These are phyloP conservation scores for Hymenochirus boettgeri DNA, from an alignment of 2,113 vertebrate genomes.

Conservation along the genomic window DNA sequence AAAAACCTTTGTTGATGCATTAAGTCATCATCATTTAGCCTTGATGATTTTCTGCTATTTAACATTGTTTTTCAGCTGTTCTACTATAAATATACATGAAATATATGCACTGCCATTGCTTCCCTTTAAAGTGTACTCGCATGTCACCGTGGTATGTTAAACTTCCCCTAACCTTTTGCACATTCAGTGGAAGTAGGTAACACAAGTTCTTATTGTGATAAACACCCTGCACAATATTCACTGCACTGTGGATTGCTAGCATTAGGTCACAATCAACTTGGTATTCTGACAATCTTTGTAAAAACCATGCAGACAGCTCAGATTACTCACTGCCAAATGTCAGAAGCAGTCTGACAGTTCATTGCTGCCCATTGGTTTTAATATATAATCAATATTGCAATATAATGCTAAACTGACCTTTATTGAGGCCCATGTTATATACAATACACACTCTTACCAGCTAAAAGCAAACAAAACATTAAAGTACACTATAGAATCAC, in stretches of 20 bases:
- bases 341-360: too few relatives aligned
- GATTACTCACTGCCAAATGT: not conserved
- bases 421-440: too few relatives aligned
- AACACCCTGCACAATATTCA: not conserved
- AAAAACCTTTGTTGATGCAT: too few relatives aligned
- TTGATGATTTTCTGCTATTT: conserved; percentile 6
- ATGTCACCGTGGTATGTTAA: conserved; percentile 12
- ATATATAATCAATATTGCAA: too few relatives aligned
- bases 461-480: too few relatives aligned
- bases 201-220: conserved; percentile 23
- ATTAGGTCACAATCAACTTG: conserved; percentile 6
- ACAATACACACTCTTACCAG: too few relatives aligned
- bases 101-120: conserved; percentile 3
- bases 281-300: conserved; percentile 17
- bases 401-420: too few relatives aligned
- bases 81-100: conserved; percentile 7
- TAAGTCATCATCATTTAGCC: too few relatives aligned
- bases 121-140: conserved; percentile 10
- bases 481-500: too few relatives aligned
- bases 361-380: too few relatives aligned
- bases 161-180: conserved; percentile 5
- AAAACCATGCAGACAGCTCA: conserved; percentile 9
- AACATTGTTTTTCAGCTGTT: conserved; percentile 18
- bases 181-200: not conserved
- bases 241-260: not conserved